Conservation (phyloP, 2,113 vertebrate species). For the Leptosomus discolor region DNA sequence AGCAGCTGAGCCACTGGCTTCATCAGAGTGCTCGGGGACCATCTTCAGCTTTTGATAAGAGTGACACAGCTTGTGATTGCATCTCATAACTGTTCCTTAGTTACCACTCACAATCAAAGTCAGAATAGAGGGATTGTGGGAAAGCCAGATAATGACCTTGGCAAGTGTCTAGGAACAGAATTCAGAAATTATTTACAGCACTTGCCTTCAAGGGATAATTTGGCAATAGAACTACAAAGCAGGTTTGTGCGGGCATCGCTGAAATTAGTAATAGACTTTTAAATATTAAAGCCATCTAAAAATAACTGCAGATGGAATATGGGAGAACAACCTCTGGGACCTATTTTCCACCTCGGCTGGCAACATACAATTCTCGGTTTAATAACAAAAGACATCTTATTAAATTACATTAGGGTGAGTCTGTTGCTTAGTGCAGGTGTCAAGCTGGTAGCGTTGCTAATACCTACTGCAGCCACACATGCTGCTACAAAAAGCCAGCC, state of each 20-base stretch:
- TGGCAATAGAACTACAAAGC: background rate
- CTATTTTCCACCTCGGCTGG: slow-evolving; percentile 22
- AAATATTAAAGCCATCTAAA: slow-evolving; percentile 58
- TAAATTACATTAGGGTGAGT: slow-evolving; percentile 11
- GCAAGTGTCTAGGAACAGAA: slow-evolving; percentile 27
- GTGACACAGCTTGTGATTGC: slow-evolving; percentile 34
- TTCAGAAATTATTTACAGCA: slow-evolving; percentile 44
- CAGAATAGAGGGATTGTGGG: slow-evolving; percentile 8
- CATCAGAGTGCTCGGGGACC: background rate
- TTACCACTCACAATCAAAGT: slow-evolving; percentile 30
- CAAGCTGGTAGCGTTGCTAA: background rate
- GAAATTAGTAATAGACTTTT: slow-evolving; percentile 48
- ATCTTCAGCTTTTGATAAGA: slow-evolving; percentile 29
- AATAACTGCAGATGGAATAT: slow-evolving; percentile 30
- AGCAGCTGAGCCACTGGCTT: slow-evolving; percentile 44
- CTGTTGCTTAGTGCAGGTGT: slow-evolving; percentile 33
- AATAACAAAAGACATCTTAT: slow-evolving; percentile 56
- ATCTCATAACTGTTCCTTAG: slow-evolving; percentile 43
- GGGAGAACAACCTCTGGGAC: background rate
- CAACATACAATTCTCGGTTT: slow-evolving; percentile 21
- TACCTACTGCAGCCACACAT: background rate
- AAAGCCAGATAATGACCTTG: slow-evolving; percentile 51
- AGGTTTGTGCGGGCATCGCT: background rate
- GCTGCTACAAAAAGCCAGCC: background rate
- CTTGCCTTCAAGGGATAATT: slow-evolving; percentile 51